Evolutionary conservation across 2,888 invertebrate genomes (phyloP), one percentile per base, ranked within the genome.

Genomic region (Lepidonotus clava): DNA sequence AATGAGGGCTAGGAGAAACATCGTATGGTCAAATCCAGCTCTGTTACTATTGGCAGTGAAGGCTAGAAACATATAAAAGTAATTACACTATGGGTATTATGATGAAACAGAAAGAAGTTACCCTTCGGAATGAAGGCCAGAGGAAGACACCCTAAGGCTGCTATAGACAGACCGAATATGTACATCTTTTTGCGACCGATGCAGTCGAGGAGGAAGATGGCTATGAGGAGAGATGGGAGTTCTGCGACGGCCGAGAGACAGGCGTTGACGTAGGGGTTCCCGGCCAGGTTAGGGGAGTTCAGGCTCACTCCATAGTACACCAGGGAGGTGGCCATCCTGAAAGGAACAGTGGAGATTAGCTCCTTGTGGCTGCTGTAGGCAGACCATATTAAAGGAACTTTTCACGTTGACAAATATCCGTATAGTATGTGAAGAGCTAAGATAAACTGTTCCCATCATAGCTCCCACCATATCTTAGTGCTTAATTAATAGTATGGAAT

Each of bases 261-360:
- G 38, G 24, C 32, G 77, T 77, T 77, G 38, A 77, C n/a, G 18
- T 77, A 77, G 11, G 77, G 77, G 21, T 77, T 38, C 38, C 36
- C 77, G 1, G 38, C 77, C 6, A 77, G 36, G 36, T 36, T 6
- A 8, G 38, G 4, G 5, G 77, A 36, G 77, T 77, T 77, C 1
- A 77, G 36, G 36, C 38, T 77, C 34, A 77, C 24, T 0, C 77
- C 77, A 34, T 77, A 77, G 14, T 77, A 77, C 21, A 77, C 77
- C 38, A 77, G 6, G 0, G 77, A 34, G 6, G 36, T 36, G 14
- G 36, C 36, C 77, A 77, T 36, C 77, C 77, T 77, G 67, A 14
- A 66, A 32, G 14, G 53, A 51, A 51, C 21, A 21, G 53, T n/a
- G n/a, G n/a, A n/a, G n/a, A n/a, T n/a, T n/a, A n/a, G n/a, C n/a